These are phyloP conservation scores for Tadarida brasiliensis DNA, from an alignment of 2,797 vertebrate genomes.

Conservation along the genomic window DNA sequence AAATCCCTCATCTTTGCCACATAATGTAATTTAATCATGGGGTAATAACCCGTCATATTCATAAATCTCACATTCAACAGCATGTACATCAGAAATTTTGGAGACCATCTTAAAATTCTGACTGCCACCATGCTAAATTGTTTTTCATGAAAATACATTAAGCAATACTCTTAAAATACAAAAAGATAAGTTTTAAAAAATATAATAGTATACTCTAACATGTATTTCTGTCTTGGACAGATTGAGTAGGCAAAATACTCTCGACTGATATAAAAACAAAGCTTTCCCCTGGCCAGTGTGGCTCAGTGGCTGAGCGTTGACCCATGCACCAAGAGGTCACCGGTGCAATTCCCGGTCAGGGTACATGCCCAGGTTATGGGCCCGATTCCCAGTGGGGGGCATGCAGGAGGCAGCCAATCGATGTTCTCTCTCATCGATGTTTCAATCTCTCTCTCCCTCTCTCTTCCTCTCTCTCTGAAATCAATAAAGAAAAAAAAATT, in stretches of 20 bases:
- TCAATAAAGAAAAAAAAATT: too few relatives aligned
- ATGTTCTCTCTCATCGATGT: too few relatives aligned
- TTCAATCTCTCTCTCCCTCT: too few relatives aligned
- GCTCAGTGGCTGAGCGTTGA: too few relatives aligned
- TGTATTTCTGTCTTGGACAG: not conserved
- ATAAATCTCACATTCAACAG: not conserved
- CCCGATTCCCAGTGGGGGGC: too few relatives aligned
- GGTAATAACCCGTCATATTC: not conserved
- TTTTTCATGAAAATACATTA: slow-evolving; percentile 16
- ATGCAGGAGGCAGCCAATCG: too few relatives aligned
- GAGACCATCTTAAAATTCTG: not conserved
- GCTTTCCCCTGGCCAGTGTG: too few relatives aligned
- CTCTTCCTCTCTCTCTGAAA: too few relatives aligned
- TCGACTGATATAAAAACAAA: not conserved
- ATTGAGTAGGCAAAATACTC: not conserved
- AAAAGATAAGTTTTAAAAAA: not conserved
- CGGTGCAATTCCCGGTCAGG: too few relatives aligned
- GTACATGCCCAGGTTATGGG: too few relatives aligned
- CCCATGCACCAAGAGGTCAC: too few relatives aligned
- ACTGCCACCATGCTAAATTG: not conserved
- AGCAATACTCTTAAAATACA: not conserved
- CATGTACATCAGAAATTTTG: not conserved
- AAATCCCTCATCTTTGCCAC: not conserved
- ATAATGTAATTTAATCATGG: not conserved
- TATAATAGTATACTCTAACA: not conserved